Evolutionary conservation across 2,888 invertebrate genomes (phyloP).

Genomic region (Seira ritae): DNA sequence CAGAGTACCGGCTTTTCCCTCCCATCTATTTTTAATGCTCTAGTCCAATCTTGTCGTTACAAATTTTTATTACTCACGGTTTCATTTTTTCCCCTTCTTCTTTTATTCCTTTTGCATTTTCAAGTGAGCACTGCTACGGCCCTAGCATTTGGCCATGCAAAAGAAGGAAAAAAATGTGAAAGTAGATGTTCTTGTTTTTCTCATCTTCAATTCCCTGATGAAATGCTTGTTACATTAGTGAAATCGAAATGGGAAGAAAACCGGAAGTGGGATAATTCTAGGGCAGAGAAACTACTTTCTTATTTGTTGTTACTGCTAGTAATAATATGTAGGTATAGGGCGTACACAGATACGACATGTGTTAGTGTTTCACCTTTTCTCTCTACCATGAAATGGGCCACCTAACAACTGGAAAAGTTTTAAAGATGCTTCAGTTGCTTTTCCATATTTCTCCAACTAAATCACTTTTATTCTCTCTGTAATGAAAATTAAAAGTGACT

Average conservation of each 20-base stretch:
- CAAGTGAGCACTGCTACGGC: constrained; percentile 8
- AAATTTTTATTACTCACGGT: constrained; percentile 41
- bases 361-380: too few species aligned
- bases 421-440: constrained; percentile 14
- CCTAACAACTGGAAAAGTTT: neutral
- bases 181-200: constrained; percentile 22
- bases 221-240: constrained; percentile 9
- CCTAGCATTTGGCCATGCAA: too few species aligned
- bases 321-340: neutral
- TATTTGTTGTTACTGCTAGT: neutral
- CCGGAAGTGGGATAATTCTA: constrained; percentile 13
- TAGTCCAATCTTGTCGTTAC: constrained; percentile 57
- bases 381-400: too few species aligned
- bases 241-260: constrained; percentile 6
- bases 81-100: constrained; percentile 20
- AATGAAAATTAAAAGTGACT: constrained; percentile 47
- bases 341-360: too few species aligned
- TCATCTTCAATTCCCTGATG: constrained; percentile 19
- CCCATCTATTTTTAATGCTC: neutral
- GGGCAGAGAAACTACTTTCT: neutral
- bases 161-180: constrained; percentile 8
- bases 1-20: neutral
- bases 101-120: constrained; percentile 28
- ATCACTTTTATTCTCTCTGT: constrained; percentile 18
- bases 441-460: too few species aligned